phyloP scores from a whole-genome alignment of 2,113 vertebrate genomes.

The Chionodraco myersi region DNA sequence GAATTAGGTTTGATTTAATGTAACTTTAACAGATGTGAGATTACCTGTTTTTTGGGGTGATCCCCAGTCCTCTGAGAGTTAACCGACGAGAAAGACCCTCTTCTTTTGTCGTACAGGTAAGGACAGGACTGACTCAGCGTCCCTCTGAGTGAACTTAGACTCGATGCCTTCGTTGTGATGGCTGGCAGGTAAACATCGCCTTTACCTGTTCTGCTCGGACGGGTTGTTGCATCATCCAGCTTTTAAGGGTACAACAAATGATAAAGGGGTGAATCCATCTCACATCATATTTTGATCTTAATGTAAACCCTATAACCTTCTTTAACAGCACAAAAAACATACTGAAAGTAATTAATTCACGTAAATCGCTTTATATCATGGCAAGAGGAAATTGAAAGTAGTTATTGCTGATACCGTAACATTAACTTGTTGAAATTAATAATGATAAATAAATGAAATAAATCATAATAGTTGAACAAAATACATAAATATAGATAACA shows the following conservation, averaged over 20 bases:
- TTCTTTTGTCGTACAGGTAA: conserved; percentile 71
- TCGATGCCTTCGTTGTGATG: conserved; percentile 65
- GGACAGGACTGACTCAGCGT: conserved; percentile 80
- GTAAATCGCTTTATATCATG: too few relatives aligned
- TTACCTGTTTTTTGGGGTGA: conserved; percentile 67
- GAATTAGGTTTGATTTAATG: not conserved
- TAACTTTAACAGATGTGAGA: not conserved
- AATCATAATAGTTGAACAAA: too few relatives aligned
- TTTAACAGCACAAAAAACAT: not conserved
- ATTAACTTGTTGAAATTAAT: too few relatives aligned
- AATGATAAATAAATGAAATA: too few relatives aligned
- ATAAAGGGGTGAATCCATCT: not conserved
- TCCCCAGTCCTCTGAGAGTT: conserved; percentile 64
- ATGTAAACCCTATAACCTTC: not conserved
- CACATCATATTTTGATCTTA: not conserved
- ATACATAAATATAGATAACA: too few relatives aligned
- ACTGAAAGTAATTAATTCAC: too few relatives aligned
- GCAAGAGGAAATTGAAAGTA: too few relatives aligned
- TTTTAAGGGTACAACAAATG: conserved; percentile 20
- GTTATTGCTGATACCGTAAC: too few relatives aligned
- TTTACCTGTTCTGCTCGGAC: conserved; percentile 26
- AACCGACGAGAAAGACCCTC: conserved; percentile 76
- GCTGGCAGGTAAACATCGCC: conserved; percentile 75
- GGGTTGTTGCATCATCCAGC: conserved; percentile 56
- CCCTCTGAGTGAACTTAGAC: conserved; percentile 52